phyloP scores from a whole-genome alignment of 2,113 vertebrate species.

The Trichechus manatus region DNA sequence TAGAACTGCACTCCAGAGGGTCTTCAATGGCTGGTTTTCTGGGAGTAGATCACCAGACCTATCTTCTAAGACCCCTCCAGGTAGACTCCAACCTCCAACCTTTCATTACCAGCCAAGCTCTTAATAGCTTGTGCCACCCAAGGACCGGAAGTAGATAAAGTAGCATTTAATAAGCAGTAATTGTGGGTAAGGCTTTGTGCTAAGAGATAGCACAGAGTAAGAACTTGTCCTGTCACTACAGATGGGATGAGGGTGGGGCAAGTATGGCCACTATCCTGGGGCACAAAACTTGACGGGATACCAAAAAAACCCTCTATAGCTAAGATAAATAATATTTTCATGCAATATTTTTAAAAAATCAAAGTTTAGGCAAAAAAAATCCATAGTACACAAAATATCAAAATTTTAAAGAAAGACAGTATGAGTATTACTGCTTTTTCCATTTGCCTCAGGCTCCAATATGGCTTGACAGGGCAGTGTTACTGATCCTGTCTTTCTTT shows the following conservation, averaged over 20 bases:
- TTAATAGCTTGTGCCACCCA: not conserved
- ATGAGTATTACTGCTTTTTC: not conserved
- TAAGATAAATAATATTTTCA: not conserved
- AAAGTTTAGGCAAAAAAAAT: conserved; percentile 51
- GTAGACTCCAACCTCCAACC: not conserved
- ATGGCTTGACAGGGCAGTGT: too few relatives aligned
- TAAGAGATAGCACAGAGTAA: not conserved
- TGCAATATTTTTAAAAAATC: not conserved
- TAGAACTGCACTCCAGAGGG: not conserved
- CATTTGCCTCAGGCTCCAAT: too few relatives aligned
- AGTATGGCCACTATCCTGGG: accelerated
- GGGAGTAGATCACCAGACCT: not conserved
- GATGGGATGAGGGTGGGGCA: accelerated
- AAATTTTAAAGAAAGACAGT: conserved; percentile 67
- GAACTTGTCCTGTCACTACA: not conserved
- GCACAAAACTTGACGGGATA: not conserved
- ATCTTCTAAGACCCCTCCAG: not conserved
- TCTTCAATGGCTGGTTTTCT: not conserved
- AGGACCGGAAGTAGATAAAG: not conserved
- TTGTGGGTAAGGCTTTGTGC: not conserved
- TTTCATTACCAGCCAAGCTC: not conserved
- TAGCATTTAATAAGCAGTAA: not conserved
- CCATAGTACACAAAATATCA: conserved; percentile 14
- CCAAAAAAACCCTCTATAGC: not conserved
- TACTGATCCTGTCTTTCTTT: conserved; percentile 6